Conservation (phyloP, 1,140 invertebrate genomes). For the Lepidurus packardi region DNA sequence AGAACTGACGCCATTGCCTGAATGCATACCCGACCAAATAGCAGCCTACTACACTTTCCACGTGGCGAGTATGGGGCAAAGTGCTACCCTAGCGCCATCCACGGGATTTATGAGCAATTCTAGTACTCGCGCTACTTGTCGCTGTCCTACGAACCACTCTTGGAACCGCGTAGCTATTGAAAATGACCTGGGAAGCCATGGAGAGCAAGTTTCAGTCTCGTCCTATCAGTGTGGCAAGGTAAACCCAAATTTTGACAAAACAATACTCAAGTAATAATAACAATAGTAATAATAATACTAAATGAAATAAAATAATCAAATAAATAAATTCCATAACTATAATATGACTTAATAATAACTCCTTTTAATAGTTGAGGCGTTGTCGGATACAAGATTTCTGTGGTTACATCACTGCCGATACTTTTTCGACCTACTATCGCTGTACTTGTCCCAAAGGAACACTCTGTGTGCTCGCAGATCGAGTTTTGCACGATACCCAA, state of each 20-base stretch:
- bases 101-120: background rate
- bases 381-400: slow-evolving; percentile 50
- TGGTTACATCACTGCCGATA: slow-evolving; percentile 47
- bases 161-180: slow-evolving; percentile 39
- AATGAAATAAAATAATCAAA: background rate
- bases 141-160: slow-evolving; percentile 42
- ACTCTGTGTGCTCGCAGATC: slow-evolving; percentile 48
- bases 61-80: background rate
- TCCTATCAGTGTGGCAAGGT: slow-evolving; percentile 45
- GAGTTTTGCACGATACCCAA: slow-evolving; percentile 45
- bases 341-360: slow-evolving; percentile 29
- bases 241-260: no score
- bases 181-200: slow-evolving; percentile 41
- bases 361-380: slow-evolving; percentile 44
- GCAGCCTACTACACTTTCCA: slow-evolving; percentile 25
- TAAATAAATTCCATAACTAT: slow-evolving; percentile 9
- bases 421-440: slow-evolving; percentile 56
- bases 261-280: background rate
- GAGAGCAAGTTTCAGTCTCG: slow-evolving; percentile 41
- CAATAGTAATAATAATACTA: slow-evolving; percentile 10
- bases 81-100: background rate
- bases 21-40: slow-evolving; percentile 34
- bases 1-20: slow-evolving; percentile 35
- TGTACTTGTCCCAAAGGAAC: slow-evolving; percentile 56
- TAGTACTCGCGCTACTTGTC: slow-evolving; percentile 36